phyloP scores from a whole-genome alignment of 2,888 invertebrate species.

The Nesidiocoris tenuis region DNA sequence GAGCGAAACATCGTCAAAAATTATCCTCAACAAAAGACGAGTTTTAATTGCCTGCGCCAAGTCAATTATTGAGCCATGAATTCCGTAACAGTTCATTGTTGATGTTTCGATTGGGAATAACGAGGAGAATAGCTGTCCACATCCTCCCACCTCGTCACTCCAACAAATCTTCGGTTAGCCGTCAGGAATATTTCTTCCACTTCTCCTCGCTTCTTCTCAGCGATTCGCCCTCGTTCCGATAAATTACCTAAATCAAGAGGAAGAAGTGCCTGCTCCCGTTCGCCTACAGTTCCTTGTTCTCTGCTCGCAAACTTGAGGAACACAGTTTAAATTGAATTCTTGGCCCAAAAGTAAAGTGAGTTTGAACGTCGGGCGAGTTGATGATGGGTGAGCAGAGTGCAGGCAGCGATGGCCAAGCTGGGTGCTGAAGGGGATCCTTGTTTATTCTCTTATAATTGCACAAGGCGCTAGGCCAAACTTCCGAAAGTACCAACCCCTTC shows the following conservation, averaged over 20 bases:
- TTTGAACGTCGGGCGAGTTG: constrained; percentile 12
- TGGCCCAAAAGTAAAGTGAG: constrained; percentile 12
- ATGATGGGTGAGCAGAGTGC: not conserved
- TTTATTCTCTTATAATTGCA: constrained; percentile 41
- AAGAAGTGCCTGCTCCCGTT: not conserved
- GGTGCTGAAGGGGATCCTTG: constrained; percentile 19
- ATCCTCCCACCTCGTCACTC: not conserved
- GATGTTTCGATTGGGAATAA: constrained; percentile 1
- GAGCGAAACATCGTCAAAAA: no score
- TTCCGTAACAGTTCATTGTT: not conserved
- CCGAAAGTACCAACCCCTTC: not conserved
- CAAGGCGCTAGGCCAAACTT: constrained; percentile 30
- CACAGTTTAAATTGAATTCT: constrained; percentile 42
- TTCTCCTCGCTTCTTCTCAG: not conserved
- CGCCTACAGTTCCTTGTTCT: not conserved
- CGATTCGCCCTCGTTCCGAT: constrained; percentile 15
- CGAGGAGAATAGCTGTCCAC: not conserved
- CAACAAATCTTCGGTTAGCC: not conserved
- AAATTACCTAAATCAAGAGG: constrained; percentile 38
- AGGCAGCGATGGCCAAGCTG: not conserved
- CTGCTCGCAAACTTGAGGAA: constrained; percentile 3
- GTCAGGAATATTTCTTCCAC: not conserved
- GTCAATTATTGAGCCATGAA: not conserved
- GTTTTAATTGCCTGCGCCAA: no score
- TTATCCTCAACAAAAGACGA: no score